Conservation (phyloP, 2,888 invertebrate genomes). For the Agonopterix heracliana region DNA sequence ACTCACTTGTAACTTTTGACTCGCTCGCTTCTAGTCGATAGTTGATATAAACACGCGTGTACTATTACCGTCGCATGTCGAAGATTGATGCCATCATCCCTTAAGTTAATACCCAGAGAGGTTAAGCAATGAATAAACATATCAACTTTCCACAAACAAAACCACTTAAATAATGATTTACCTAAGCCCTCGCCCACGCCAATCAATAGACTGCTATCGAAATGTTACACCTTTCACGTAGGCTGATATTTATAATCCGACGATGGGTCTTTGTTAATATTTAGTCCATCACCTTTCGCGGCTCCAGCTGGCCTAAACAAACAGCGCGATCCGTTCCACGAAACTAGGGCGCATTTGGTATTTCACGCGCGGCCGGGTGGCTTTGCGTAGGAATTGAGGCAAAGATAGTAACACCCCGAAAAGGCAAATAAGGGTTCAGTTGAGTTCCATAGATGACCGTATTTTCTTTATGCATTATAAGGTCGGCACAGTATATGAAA, state of each 20-base stretch:
- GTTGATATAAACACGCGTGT: conserved; percentile 41
- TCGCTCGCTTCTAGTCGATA: conserved; percentile 35
- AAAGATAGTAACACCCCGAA: conserved; percentile 66
- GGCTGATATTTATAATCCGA: conserved; percentile 45
- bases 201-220: conserved; percentile 24
- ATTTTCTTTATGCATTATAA: conserved; percentile 66
- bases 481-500: conserved; percentile 49
- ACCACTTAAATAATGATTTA: conserved; percentile 9
- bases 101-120: conserved; percentile 16
- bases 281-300: conserved; percentile 60
- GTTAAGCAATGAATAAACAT: conserved; percentile 18
- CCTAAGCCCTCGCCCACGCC: conserved; percentile 7
- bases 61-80: conserved; percentile 36
- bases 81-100: conserved; percentile 33
- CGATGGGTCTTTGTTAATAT: conserved; percentile 53
- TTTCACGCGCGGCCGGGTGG: conserved; percentile 67
- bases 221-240: conserved; percentile 35
- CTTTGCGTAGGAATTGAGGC: conserved; percentile 67
- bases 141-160: conserved; percentile 2
- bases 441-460: conserved; percentile 60
- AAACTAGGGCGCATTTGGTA: conserved; percentile 74
- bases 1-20: conserved; percentile 35
- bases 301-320: conserved; percentile 64
- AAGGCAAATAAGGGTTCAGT: conserved; percentile 69
- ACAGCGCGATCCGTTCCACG: conserved; percentile 61